Conservation (phyloP, 2,113 vertebrate species). For the Larimichthys crocea region DNA sequence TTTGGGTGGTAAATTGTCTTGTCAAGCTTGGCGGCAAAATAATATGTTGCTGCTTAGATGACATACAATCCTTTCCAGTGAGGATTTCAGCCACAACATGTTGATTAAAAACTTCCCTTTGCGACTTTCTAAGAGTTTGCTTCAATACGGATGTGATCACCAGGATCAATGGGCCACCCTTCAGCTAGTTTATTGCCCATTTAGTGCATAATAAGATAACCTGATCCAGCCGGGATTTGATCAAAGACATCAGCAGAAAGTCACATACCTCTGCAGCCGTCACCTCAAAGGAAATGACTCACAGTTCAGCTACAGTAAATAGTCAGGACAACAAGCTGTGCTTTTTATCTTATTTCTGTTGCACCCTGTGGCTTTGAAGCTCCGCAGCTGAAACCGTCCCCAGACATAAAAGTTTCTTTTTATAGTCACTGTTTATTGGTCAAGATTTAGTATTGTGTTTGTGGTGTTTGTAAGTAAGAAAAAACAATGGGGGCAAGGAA, state of each 20-base stretch:
- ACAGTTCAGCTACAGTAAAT: constrained; percentile 60
- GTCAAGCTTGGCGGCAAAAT: neutral
- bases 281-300: constrained; percentile 66
- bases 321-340: constrained; percentile 68
- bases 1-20: constrained; percentile 4
- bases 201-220: constrained; percentile 49
- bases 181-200: constrained; percentile 42
- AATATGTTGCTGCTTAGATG: neutral
- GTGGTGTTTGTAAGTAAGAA: constrained; percentile 1
- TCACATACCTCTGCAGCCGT: constrained; percentile 58
- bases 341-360: constrained; percentile 74
- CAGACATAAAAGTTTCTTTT: constrained; percentile 43
- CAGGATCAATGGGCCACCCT: neutral
- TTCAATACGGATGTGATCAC: constrained; percentile 5
- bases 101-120: neutral
- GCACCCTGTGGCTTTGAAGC: constrained; percentile 67
- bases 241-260: constrained; percentile 63
- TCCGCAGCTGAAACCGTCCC: constrained; percentile 57
- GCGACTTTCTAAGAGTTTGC: neutral
- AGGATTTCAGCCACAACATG: constrained; percentile 1
- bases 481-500: constrained; percentile 1
- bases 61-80: neutral
- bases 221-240: constrained; percentile 32
- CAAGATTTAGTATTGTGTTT: constrained; percentile 42
- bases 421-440: constrained; percentile 58